Base-by-base conservation (phyloP, 2,888 invertebrate species). In the Amaurobius ferox region DNA sequence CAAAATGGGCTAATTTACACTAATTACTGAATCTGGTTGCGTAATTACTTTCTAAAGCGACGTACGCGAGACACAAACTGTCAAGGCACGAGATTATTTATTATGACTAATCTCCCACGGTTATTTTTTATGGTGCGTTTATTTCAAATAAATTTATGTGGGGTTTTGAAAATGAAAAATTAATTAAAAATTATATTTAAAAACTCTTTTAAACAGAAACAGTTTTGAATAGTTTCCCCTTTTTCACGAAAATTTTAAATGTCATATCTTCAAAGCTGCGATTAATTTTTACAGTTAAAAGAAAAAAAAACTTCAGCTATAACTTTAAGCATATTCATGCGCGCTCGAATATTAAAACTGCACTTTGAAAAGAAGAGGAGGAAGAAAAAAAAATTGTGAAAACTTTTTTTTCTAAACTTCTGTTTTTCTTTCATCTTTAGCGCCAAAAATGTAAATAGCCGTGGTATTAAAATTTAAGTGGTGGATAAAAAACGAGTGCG, bases 401-500 rank as follows among this genome's bases (percentile, higher is more conserved):
- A 44, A 13, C n/a, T 44, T 44, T 44, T 44, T 44, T 44, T 44
- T 44, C 16, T 44, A 44, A 44, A 44, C 44, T 61, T 67, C 35
- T 3, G 30, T 19, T 19, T 35, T 19, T 67, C 32, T 39, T 32
- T 32, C 35, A 35, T 35, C 35, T 35, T 44, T 44, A 44, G 23
- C 19, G n/a, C 67, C 35, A 19, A 32, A 67, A 39, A 23, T 67
- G 67, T 35, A 67, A 67, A 35, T 39, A 39, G n/a, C 29, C n/a
- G 26, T 29, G 16, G 16, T 35, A 28, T 28, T 61, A 28, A 61
- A 61, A 61, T 7, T 61, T 61, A 26, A 61, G 28, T 61, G 61
- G 23, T 13, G 1, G 61, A 2, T 44, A n/a, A 44, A 44, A 44
- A 44, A 11, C n/a, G 16, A n/a, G 9, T 5, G 5, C 11, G 16